phyloP scores from a whole-genome alignment of 2,888 invertebrate species.

The Acronicta psi region DNA sequence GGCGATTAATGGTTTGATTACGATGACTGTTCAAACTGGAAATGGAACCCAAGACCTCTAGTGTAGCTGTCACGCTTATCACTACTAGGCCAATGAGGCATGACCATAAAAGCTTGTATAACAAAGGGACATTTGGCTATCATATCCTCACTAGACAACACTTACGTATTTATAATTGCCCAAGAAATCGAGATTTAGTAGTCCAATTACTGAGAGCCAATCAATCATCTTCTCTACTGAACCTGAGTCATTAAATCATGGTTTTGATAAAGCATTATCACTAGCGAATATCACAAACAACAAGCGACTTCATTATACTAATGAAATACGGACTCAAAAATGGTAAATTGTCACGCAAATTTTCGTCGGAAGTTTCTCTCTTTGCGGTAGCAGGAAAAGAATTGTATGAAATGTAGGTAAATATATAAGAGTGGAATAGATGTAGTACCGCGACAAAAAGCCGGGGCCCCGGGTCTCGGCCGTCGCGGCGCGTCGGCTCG shows the following conservation, averaged over 20 bases:
- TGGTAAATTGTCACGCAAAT: conserved; percentile 14
- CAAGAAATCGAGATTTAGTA: neutral
- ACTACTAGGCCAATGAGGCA: no score
- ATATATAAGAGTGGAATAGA: conserved; percentile 46
- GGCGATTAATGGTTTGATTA: no score
- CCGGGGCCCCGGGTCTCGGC: conserved; percentile 54
- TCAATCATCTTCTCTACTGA: neutral
- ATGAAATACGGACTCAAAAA: conserved; percentile 30
- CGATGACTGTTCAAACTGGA: no score
- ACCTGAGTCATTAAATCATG: neutral
- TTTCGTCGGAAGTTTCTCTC: conserved; percentile 15
- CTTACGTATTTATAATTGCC: neutral
- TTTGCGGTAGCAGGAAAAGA: conserved; percentile 41
- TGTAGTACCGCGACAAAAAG: conserved; percentile 56
- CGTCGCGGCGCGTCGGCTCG: conserved; percentile 62
- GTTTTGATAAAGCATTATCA: conserved; percentile 15
- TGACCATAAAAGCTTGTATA: no score
- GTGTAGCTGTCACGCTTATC: no score
- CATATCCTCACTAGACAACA: neutral
- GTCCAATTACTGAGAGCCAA: neutral
- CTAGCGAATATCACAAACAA: conserved; percentile 12
- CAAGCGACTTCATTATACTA: conserved; percentile 13
- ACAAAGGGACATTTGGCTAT: no score
- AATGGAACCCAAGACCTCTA: no score
- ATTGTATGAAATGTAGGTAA: conserved; percentile 43